Base-by-base conservation (phyloP, 2,888 invertebrate species). In the Gastracanthus pulcherrimus region DNA sequence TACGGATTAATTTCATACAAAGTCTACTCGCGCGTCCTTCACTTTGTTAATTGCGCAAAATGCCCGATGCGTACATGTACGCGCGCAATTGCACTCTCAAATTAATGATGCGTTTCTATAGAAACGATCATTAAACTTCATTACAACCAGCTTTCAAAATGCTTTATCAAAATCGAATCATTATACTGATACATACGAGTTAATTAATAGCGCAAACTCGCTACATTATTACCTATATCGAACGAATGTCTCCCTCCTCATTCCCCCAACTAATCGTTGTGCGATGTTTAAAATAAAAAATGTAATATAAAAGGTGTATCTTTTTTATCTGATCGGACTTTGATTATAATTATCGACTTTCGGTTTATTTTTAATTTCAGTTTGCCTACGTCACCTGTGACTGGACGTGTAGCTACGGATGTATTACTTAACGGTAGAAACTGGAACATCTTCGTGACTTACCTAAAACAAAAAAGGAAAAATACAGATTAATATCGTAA, bases 401-500 rank as follows among this genome's bases (percentile, higher is more conserved):
- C 83, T 83, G 83, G 81, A 81, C 81, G 83, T 74, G 83, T 76
- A 71, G 81, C 74, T 79, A 83, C 72, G 81, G 83, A 76, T 79
- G 83, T 81, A 79, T 83, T 83, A 83, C 69, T 83, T 83, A 83
- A 83, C 36, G 83, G 83, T 83, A 83, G 83, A 79, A 83, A 83
- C 83, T 83, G 83, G 83, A 83, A 83, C 83, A 85, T 84, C 86
- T 84, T 86, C 86, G 82, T 84, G 84, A 86, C 86, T 86, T 86
- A 86, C 86, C 86, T 86, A 76, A 71, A 86, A 85, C 84, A 85
- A 66, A 82, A 71, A 36, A 82, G 58, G 69, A 26, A 64, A 34
- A 74, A 81, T n/a, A n/a, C n/a, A n/a, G 66, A 66, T 26, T 34
- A 51, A 62, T 51, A 45, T n/a, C 13, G 16, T 62, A 13, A 2